Evolutionary conservation across 2,888 invertebrate species (phyloP).

Genomic region (Caenorhabditis panamensis): DNA sequence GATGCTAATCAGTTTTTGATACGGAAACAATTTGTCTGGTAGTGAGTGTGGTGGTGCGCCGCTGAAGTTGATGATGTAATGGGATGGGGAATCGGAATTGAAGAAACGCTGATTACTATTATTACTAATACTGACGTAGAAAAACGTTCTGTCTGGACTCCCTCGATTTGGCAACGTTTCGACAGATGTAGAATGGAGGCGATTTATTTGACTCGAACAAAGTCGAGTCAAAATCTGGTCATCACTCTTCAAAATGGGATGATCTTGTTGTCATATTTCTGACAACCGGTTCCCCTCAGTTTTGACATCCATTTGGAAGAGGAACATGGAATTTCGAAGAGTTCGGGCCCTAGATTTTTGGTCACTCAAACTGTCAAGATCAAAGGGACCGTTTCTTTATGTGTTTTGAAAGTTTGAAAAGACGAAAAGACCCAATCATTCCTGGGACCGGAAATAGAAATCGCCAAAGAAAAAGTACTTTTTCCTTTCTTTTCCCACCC

Average conservation of each 20-base stretch:
- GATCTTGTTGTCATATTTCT: conserved; percentile 15
- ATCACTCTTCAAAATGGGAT: conserved; percentile 7
- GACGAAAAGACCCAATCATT: conserved; percentile 10
- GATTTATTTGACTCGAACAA: not conserved
- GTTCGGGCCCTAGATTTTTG: too few species aligned
- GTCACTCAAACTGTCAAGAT: too few species aligned
- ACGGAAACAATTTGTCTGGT: conserved; percentile 29
- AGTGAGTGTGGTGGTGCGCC: too few species aligned
- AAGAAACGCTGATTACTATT: not conserved
- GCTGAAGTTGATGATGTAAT: not conserved
- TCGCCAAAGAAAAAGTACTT: not conserved
- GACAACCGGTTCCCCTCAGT: conserved; percentile 25
- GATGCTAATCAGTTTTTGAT: conserved; percentile 57
- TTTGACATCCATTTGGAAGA: too few species aligned
- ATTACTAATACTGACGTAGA: not conserved
- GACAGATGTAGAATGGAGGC: not conserved
- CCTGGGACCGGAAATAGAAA: not conserved
- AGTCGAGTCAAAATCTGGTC: conserved; percentile 26
- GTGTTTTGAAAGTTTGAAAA: too few species aligned
- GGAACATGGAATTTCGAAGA: too few species aligned
- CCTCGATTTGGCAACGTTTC: not conserved
- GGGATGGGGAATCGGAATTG: not conserved
- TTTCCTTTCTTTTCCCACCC: not conserved
- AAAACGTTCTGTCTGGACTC: too few species aligned
- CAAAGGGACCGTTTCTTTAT: too few species aligned